Conservation (phyloP, 2,888 invertebrate genomes). For the Drosophila borealis region DNA sequence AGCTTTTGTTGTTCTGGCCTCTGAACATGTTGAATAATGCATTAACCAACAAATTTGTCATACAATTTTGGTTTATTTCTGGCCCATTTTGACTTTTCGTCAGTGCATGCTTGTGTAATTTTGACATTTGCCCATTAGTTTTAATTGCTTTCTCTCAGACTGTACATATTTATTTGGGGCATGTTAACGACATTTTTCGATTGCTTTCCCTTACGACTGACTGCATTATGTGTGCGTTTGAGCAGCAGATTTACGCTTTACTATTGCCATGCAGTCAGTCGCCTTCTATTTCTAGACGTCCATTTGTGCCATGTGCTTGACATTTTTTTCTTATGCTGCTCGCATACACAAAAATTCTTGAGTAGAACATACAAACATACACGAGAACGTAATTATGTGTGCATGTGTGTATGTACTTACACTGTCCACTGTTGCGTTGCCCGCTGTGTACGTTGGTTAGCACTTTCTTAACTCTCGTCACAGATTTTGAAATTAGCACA, state of each 20-base stretch:
- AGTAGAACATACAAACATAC: conserved; percentile 10
- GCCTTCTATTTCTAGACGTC: conserved; percentile 59
- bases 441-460: conserved; percentile 12
- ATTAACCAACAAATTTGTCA: conserved; percentile 38
- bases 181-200: conserved; percentile 4
- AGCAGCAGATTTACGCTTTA: background rate
- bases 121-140: conserved; percentile 24
- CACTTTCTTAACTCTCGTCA: conserved; percentile 27
- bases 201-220: conserved; percentile 28
- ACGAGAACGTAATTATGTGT: background rate
- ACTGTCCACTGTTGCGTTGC: conserved; percentile 27
- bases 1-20: conserved; percentile 33
- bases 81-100: conserved; percentile 14
- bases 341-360: conserved; percentile 15
- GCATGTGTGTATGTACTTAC: conserved; percentile 31
- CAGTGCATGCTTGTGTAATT: conserved; percentile 18
- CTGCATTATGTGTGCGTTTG: conserved; percentile 56
- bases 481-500: conserved; percentile 17
- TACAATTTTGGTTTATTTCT: conserved; percentile 24
- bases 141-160: conserved; percentile 13
- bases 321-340: conserved; percentile 27
- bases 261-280: conserved; percentile 34
- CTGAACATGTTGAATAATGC: conserved; percentile 35
- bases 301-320: conserved; percentile 61
- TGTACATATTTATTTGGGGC: conserved; percentile 8